Evolutionary conservation across 2,888 invertebrate species (phyloP), one percentile per base, ranked within the genome.

Genomic region (Polymixis lichenea): DNA sequence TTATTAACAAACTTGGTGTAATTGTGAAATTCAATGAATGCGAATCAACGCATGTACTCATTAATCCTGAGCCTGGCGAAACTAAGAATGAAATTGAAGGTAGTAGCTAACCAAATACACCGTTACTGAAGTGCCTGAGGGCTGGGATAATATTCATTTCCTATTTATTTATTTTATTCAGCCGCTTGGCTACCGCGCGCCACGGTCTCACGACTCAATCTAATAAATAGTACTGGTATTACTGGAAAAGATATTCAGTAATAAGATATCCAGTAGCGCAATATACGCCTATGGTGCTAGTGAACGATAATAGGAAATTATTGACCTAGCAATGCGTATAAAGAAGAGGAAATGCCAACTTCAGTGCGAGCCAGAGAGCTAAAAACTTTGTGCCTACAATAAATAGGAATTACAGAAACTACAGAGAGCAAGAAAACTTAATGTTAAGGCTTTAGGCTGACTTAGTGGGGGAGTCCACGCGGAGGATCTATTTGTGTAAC

Each of bases 191-290:
- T 95, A 93, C 95, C 91, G 95, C 90, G 90, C 91, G 87, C 89
- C 89, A 84, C 89, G 92, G 91, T 94, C 95, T 94, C 96, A 96
- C 96, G 96, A 95, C 95, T 96, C 95, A 95, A 96, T 96, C 95
- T 92, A 95, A 96, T 95, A 96, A 96, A 96, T 96, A 95, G 93
- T 89, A 89, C 91, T 90, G 90, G 93, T 94, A 94, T 94, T 93
- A 93, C 93, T 90, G 88, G 90, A 89, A 89, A 89, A 93, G 91
- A 94, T 95, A 94, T 94, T 92, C 92, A 92, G 94, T 93, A 95
- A 94, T 94, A 95, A 94, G 94, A 94, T 95, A 95, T 91, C 92
- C 93, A 92, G 94, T 94, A 93, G 94, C 93, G 90, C 89, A 91
- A 91, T 91, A 92, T 93, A 92, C 89, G 89, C 90, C 90, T 88